A percentile compares a stretch with the other conserved stretches of the same genome.
phyloP scores from a whole-genome alignment of 2,113 vertebrate species.

The Seriola dumerili region DNA sequence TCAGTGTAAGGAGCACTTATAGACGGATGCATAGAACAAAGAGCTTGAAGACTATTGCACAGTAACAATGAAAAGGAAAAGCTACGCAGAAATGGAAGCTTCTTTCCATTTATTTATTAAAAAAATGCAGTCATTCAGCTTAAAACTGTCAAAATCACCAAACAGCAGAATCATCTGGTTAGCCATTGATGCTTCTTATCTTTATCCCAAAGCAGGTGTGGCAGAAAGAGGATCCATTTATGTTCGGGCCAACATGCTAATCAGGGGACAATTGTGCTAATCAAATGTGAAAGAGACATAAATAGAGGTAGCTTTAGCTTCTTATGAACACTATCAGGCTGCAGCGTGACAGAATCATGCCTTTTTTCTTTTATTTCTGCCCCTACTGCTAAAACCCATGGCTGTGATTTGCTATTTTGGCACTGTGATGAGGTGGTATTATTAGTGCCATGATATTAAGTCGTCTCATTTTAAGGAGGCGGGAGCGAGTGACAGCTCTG shows the following conservation, averaged over 20 bases:
- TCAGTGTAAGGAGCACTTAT: neutral
- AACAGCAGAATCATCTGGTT: slow-evolving; percentile 1
- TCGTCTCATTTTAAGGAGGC: slow-evolving; percentile 62
- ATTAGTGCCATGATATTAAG: slow-evolving; percentile 74
- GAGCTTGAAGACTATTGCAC: neutral
- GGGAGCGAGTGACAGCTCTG: slow-evolving; percentile 74
- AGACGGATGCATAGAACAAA: neutral
- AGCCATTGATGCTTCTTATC: neutral
- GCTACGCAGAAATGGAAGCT: neutral
- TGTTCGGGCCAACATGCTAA: neutral
- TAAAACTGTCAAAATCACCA: neutral
- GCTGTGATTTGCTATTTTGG: slow-evolving; percentile 66
- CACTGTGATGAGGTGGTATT: slow-evolving; percentile 70
- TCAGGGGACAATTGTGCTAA: slow-evolving; percentile 41
- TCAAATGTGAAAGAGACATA: slow-evolving; percentile 44
- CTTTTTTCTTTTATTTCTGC: slow-evolving; percentile 24
- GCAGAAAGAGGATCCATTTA: neutral
- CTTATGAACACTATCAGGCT: slow-evolving; percentile 32
- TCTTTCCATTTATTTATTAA: neutral
- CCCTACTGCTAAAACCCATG: slow-evolving; percentile 37
- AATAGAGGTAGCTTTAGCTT: slow-evolving; percentile 41
- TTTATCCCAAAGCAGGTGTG: neutral
- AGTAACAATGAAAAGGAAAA: neutral
- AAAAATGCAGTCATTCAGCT: neutral
- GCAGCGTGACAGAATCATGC: slow-evolving; percentile 43